Percentiles rank a stretch among this genome's conserved stretches.
phyloP scores from a whole-genome alignment of 2,113 vertebrate species.

The Bubo blakistoni region DNA sequence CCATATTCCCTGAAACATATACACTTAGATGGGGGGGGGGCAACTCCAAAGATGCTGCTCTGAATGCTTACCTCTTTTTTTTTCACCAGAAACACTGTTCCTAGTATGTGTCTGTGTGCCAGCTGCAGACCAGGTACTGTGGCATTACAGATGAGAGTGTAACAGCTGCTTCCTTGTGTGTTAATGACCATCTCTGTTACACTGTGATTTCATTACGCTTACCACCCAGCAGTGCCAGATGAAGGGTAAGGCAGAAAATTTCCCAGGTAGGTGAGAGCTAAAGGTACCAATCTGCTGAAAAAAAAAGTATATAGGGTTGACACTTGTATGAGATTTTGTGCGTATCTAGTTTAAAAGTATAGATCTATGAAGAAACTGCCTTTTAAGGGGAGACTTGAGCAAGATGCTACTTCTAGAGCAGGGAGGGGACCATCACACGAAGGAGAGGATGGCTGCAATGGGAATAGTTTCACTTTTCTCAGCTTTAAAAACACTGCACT shows the following conservation, averaged over 20 bases:
- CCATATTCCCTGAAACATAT: rapidly evolving
- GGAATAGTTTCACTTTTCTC: background rate
- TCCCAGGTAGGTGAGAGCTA: background rate
- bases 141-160: background rate
- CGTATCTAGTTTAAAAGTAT: background rate
- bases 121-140: background rate
- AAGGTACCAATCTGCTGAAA: background rate
- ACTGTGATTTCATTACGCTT: background rate
- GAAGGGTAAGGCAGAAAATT: background rate
- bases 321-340: background rate
- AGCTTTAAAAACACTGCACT: background rate
- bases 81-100: background rate
- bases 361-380: background rate
- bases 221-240: background rate
- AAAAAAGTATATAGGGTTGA: too few species aligned
- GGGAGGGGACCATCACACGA: background rate
- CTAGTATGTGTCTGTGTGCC: background rate
- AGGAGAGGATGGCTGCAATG: background rate
- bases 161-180: background rate
- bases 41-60: background rate
- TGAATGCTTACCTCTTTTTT: rapidly evolving
- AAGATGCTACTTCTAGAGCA: too few species aligned
- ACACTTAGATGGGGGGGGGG: too few species aligned
- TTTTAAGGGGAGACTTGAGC: background rate
- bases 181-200: background rate